Evolutionary conservation across 2,113 vertebrate species (phyloP), one percentile per base, ranked within the genome.

Genomic region (Smithornis capensis): DNA sequence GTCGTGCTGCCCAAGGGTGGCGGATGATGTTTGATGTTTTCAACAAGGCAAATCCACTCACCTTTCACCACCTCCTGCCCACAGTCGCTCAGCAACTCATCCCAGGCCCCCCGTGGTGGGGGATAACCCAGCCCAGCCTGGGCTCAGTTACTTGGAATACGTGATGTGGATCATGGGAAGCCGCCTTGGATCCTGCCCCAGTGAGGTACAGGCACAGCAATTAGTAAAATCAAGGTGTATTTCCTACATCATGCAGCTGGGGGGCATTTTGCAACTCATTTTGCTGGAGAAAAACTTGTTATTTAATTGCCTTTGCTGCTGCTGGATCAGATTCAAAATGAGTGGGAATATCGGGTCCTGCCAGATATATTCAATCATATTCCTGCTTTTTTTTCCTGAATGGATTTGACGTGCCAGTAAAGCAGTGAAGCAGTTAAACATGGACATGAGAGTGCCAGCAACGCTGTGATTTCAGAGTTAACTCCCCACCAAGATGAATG

Each of bases 221-320:
- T 92, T 93, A 94, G 89, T 44, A 79, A 95, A 96, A 92, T 87
- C 93, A 84, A 96, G 91, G 92, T 97, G 94, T 96, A 95, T 95
- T 95, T 97, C 94, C 95, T 95, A 24, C 65, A 92, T 81, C 94
- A 89, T 89, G 95, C 96, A 96, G 95, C 94, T 96, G 95, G 95
- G 94, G 94, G 94, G 93, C 95, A 96, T 97, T 96, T 96, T 91
- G 89, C 56, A 97, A 89, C 92, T 94, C 95, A 78, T 93, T 94
- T 96, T 76, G 22, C 89, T 0, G 1, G 65, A 60, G 65, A 95
- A 96, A 83, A 95, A 92, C 81, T 95, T 87, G 89, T 89, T 94
- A 64, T 96, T 96, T 96, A 96, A 96, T 96, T 91, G 92, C 89
- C 52, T 96, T 87, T 64, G 83, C 95, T 64, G 92, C 86, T 89